Percentiles rank a stretch among this genome's conserved stretches.
phyloP scores from a whole-genome alignment of 2,797 vertebrate species.

The Myotis daubentonii region DNA sequence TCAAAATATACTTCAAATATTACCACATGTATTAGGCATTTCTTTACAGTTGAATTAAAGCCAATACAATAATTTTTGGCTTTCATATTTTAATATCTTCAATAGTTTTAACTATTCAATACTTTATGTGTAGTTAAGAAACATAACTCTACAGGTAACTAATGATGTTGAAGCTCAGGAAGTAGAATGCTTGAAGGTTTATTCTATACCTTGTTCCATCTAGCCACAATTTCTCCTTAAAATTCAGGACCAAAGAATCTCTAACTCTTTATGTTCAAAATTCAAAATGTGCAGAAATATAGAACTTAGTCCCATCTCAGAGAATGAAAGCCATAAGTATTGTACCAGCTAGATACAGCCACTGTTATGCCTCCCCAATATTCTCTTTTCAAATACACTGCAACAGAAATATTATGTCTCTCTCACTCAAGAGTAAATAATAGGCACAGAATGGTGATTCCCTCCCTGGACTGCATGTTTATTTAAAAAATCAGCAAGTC shows the following conservation, averaged over 20 bases:
- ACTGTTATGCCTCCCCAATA: neutral
- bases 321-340: slow-evolving; percentile 27
- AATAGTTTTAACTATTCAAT: slow-evolving; percentile 11
- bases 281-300: neutral
- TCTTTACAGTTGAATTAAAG: neutral
- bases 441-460: slow-evolving; percentile 28
- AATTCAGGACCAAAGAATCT: neutral
- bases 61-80: neutral
- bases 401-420: neutral
- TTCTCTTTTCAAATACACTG: slow-evolving; percentile 27
- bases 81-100: slow-evolving; percentile 41
- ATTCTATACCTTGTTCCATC: neutral
- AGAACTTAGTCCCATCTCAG: neutral
- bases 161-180: neutral
- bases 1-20: neutral
- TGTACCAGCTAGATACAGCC: neutral
- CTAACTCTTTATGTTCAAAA: slow-evolving; percentile 35
- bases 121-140: neutral
- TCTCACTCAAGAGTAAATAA: slow-evolving; percentile 52
- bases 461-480: slow-evolving; percentile 27
- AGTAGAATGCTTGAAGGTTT: neutral
- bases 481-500: slow-evolving; percentile 53
- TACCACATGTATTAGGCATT: neutral
- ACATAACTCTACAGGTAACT: neutral
- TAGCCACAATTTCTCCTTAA: slow-evolving; percentile 18